phyloP scores from a whole-genome alignment of 2,888 invertebrate species.

The Bombylius major region DNA sequence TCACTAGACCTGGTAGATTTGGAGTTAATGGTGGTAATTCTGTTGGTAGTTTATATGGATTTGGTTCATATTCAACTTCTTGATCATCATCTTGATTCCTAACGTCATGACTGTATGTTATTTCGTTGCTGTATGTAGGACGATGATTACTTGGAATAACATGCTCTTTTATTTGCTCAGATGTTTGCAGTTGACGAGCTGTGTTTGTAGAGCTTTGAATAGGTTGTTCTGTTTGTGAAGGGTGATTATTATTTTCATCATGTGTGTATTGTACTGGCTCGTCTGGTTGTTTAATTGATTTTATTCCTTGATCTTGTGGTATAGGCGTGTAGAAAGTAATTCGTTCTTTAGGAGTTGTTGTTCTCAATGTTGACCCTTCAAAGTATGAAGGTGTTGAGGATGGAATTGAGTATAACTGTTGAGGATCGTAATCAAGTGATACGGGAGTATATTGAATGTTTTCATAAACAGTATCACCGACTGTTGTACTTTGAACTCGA shows the following conservation, averaged over 20 bases:
- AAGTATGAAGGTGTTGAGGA: conserved; percentile 16
- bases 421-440: conserved; percentile 24
- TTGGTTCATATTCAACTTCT: conserved; percentile 34
- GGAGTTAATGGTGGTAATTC: conserved; percentile 45
- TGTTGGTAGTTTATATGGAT: conserved; percentile 43
- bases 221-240: background rate
- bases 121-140: conserved; percentile 15
- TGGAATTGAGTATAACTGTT: conserved; percentile 14
- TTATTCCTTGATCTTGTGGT: background rate
- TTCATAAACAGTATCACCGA: conserved; percentile 22
- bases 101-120: conserved; percentile 26
- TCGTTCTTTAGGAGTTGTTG: conserved; percentile 23
- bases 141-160: conserved; percentile 24
- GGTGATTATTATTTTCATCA: background rate
- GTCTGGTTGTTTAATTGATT: background rate
- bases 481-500: conserved; percentile 16
- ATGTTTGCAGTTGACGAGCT: background rate
- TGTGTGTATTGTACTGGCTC: background rate
- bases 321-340: conserved; percentile 22
- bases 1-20: conserved; percentile 46
- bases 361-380: conserved; percentile 18
- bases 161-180: conserved; percentile 2
- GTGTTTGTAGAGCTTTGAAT: background rate
- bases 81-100: conserved; percentile 25
- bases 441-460: conserved; percentile 30